phyloP scores from a whole-genome alignment of 2,888 invertebrate genomes.

The Hemaris fuciformis region DNA sequence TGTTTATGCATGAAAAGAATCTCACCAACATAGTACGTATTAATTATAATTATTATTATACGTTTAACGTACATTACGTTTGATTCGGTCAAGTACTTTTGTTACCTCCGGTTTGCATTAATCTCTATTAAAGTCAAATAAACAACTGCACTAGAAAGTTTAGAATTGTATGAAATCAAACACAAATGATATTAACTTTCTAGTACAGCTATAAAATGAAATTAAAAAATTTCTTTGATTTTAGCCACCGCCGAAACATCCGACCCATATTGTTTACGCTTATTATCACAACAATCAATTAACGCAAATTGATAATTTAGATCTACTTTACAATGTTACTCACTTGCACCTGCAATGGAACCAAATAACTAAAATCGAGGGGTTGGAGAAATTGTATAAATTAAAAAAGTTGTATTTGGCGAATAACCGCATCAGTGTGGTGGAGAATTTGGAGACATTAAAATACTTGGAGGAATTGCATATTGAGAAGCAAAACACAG shows the following conservation, averaged over 20 bases:
- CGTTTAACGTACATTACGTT: no score
- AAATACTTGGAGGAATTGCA: conserved; percentile 84
- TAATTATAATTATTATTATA: conserved; percentile 3
- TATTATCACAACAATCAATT: conserved; percentile 93
- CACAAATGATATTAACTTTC: background rate
- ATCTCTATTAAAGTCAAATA: no score
- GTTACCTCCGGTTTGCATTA: no score
- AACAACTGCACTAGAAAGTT: no score
- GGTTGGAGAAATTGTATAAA: conserved; percentile 82
- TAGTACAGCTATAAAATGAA: background rate
- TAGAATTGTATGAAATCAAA: no score
- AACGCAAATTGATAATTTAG: conserved; percentile 86
- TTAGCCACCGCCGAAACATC: conserved; percentile 61
- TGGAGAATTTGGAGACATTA: conserved; percentile 85
- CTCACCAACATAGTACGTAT: conserved; percentile 80
- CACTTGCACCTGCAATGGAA: conserved; percentile 90
- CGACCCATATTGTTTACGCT: conserved; percentile 80
- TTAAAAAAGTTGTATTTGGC: conserved; percentile 90
- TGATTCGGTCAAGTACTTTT: no score
- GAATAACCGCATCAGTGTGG: conserved; percentile 84
- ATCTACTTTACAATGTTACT: conserved; percentile 83
- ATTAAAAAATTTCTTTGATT: conserved; percentile 35
- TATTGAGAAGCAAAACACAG: conserved; percentile 84
- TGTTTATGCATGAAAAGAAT: conserved; percentile 82
- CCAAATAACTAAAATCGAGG: conserved; percentile 86